phyloP scores from a whole-genome alignment of 2,888 invertebrate genomes.

The Drosophila borborema region DNA sequence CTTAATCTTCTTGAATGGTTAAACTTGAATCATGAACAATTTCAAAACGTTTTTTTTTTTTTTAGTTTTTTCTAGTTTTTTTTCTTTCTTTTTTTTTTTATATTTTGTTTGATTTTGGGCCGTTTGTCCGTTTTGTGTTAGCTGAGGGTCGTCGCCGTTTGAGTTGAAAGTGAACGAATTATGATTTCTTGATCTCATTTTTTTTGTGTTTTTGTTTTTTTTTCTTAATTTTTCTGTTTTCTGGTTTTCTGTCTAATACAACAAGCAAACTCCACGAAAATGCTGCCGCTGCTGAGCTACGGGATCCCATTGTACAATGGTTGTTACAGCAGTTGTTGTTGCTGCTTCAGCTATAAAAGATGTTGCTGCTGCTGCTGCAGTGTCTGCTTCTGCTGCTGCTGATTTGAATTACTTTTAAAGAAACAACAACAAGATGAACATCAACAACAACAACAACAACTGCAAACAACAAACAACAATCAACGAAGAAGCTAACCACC shows the following conservation, averaged over 20 bases:
- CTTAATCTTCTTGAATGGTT: conserved; percentile 10
- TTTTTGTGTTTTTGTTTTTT: conserved; percentile 43
- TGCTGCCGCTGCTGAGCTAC: conserved; percentile 49
- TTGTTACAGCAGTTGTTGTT: conserved; percentile 34
- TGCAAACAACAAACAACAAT: conserved; percentile 14
- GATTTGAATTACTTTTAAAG: conserved; percentile 21
- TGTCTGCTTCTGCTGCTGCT: conserved; percentile 5
- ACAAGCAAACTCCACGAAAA: conserved; percentile 68
- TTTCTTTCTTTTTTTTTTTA: conserved; percentile 18
- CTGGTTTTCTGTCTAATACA: conserved; percentile 54
- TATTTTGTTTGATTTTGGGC: conserved; percentile 8
- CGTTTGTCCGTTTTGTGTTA: conserved; percentile 61
- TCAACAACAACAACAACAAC: conserved; percentile 14
- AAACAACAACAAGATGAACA: conserved; percentile 19
- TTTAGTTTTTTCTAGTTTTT: conserved; percentile 32
- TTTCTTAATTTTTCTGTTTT: conserved; percentile 36
- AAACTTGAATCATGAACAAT: conserved; percentile 32
- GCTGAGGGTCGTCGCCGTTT: conserved; percentile 61
- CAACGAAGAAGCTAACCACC: conserved; percentile 31
- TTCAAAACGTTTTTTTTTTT: conserved; percentile 19
- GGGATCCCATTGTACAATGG: conserved; percentile 38
- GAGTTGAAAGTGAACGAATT: conserved; percentile 73
- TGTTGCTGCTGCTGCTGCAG: conserved; percentile 11
- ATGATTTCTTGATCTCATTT: conserved; percentile 23
- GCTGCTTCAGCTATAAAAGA: conserved; percentile 14